These are phyloP conservation scores for Hoplodrina ambigua DNA, from an alignment of 2,888 invertebrate genomes.

Conservation along the genomic window DNA sequence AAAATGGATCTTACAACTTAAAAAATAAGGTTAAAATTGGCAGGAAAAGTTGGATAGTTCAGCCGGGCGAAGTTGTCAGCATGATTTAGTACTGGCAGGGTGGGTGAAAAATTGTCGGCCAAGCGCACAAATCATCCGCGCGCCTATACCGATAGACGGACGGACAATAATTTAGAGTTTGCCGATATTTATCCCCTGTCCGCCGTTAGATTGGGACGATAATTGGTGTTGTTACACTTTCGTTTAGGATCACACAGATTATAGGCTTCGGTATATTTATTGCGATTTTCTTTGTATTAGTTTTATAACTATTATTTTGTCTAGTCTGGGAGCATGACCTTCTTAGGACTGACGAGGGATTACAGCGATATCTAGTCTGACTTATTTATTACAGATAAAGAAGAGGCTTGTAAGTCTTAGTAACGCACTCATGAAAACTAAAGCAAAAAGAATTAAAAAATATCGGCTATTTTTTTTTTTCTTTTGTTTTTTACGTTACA, in stretches of 20 bases:
- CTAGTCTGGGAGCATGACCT: not conserved
- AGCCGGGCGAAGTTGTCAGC: conserved; percentile 65
- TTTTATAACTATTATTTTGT: conserved; percentile 13
- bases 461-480: too few species aligned
- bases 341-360: conserved; percentile 26
- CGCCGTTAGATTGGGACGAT: conserved; percentile 54
- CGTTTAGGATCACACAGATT: conserved; percentile 32
- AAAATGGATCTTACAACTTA: conserved; percentile 21
- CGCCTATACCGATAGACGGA: conserved; percentile 71
- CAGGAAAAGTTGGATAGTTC: conserved; percentile 46
- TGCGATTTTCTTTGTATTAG: conserved; percentile 6
- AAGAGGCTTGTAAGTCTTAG: too few species aligned
- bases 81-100: conserved; percentile 75
- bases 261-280: conserved; percentile 21
- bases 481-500: too few species aligned
- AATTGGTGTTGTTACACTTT: conserved; percentile 60
- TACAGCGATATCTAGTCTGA: not conserved
- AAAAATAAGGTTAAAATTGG: conserved; percentile 36
- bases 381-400: not conserved
- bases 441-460: too few species aligned
- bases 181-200: conserved; percentile 67
- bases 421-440: too few species aligned
- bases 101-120: conserved; percentile 76
- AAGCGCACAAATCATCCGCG: conserved; percentile 74
- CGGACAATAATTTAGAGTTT: conserved; percentile 71